Conservation (phyloP, 2,113 vertebrate species). For the Eira barbara region DNA sequence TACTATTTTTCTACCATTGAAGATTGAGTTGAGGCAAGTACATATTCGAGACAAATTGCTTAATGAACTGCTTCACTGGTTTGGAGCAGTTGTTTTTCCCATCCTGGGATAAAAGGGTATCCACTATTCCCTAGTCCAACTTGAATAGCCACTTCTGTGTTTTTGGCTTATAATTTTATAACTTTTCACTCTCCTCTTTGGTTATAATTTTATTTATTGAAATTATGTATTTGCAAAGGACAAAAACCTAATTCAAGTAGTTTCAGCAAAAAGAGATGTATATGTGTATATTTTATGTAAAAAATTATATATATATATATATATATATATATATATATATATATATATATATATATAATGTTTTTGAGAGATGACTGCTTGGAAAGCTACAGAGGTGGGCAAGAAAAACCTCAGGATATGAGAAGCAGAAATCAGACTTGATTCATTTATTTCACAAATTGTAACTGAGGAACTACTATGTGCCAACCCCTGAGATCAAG, state of each 20-base stretch:
- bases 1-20: neutral
- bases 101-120: neutral
- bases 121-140: neutral
- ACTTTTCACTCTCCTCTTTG: neutral
- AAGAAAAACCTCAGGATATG: neutral
- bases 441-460: neutral
- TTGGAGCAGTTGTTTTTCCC: neutral
- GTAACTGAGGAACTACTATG: neutral
- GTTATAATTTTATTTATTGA: neutral
- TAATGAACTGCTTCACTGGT: neutral
- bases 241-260: neutral
- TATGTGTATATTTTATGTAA: neutral
- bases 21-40: neutral
- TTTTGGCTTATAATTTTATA: neutral
- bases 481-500: neutral
- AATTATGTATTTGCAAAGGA: neutral
- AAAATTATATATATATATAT: no score
- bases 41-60: neutral
- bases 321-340: neutral
- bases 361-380: neutral
- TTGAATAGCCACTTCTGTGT: neutral
- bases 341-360: neutral
- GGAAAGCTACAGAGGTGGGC: neutral
- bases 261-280: neutral
- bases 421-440: neutral